Base-by-base conservation (phyloP, 2,113 vertebrate species). In the Charina bottae region DNA sequence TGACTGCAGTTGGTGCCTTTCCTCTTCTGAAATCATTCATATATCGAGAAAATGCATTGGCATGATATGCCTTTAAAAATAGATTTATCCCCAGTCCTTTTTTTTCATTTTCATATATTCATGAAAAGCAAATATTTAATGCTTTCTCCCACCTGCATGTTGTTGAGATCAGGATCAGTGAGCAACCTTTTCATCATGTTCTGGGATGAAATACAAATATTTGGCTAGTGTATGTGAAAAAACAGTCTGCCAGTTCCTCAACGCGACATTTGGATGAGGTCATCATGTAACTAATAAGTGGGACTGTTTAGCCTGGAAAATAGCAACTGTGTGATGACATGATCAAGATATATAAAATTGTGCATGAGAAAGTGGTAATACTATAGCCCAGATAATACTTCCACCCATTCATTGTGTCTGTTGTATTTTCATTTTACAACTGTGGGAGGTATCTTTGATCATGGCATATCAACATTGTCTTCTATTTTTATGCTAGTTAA, bases 151-250 rank as follows among this genome's bases (percentile, higher is more conserved):
- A 24, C 56, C n/a, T 54, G 0, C 55, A 4, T 59, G 11, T 37
- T 88, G 55, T 78, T 78, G 72, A 93, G 62, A 24, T 89, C 49
- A 54, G 42, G n/a, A 72, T 78, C 15, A 42, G 5, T 46, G 2
- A 28, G 58, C 24, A 53, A 49, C 68, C 26, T 88, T 86, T 53
- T 59, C 60, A 90, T 90, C 28, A 10, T 60, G 46, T 86, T 91
- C 89, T 89, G 56, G 62, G 88, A 54, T 88, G 24, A n/a, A 42
- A 90, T 89, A 56, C 19, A 89, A 85, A 24, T 1, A 90, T 84
- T 92, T 64, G 89, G 68, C 33, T 88, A 46, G 17, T 64, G 62
- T 49, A n/a, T 8, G n/a, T 84, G 49, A 54, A 88, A 88, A 62
- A 62, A 19, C 37, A 55, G 19, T 13, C 21, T 60, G 24, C 58